A percentile compares a stretch with the other conserved stretches of the same genome.
These are phyloP conservation scores for Melikaiella ostensackeni DNA, from an alignment of 2,888 invertebrate species.

Conservation along the genomic window DNA sequence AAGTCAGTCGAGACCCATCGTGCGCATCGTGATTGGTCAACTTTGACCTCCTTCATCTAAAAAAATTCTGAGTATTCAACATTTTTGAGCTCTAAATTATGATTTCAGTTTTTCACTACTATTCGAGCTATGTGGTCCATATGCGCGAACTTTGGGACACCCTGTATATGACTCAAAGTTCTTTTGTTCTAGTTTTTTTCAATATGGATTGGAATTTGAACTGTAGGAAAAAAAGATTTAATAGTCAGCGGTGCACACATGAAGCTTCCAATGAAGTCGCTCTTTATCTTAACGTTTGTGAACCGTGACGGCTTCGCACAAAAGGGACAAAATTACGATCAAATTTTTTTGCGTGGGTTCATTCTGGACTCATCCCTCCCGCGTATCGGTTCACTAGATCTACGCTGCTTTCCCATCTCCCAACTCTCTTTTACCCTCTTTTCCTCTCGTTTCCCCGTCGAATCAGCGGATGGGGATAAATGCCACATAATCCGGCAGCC, in stretches of 20 bases:
- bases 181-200: neutral
- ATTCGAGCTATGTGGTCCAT: too few relatives aligned
- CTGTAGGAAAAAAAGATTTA: neutral
- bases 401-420: conserved; percentile 28
- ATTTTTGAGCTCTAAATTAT: too few relatives aligned
- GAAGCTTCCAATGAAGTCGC: conserved; percentile 43
- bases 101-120: too few relatives aligned
- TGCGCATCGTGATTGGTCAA: too few relatives aligned
- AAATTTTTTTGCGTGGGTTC: conserved; percentile 53
- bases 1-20: too few relatives aligned
- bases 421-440: conserved; percentile 19
- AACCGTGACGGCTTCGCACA: conserved; percentile 50
- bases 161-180: neutral
- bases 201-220: neutral
- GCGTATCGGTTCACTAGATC: conserved; percentile 25
- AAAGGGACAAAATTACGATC: conserved; percentile 50
- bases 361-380: conserved; percentile 44
- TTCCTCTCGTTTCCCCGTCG: conserved; percentile 45
- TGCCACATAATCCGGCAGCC: conserved; percentile 66
- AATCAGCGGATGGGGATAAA: conserved; percentile 65
- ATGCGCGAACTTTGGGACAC: too few relatives aligned
- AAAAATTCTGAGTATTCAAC: too few relatives aligned
- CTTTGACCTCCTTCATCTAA: too few relatives aligned
- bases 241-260: neutral
- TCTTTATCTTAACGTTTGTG: conserved; percentile 52